These are phyloP conservation scores for Stercorarius parasiticus DNA, from an alignment of 2,113 vertebrate species.

Conservation along the genomic window DNA sequence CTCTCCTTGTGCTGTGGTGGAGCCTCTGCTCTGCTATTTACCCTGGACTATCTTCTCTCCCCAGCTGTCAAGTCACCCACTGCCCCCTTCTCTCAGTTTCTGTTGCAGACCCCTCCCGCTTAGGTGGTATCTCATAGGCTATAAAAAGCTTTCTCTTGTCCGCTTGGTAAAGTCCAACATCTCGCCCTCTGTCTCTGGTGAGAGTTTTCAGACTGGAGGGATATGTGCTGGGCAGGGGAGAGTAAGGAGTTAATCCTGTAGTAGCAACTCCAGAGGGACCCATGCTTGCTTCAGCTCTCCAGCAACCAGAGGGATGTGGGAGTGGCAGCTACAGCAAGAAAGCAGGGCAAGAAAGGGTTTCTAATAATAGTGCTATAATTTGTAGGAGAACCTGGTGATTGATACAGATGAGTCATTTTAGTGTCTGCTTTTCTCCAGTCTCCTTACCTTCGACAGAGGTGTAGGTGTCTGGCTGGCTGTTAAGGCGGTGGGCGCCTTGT, in stretches of 20 bases:
- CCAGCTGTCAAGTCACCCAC: fast-evolving
- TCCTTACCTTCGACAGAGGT: not conserved
- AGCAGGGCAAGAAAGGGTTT: not conserved
- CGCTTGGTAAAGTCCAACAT: fast-evolving
- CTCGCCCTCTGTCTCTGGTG: fast-evolving
- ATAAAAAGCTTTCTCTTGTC: fast-evolving
- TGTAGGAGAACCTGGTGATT: not conserved
- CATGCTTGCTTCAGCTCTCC: not conserved
- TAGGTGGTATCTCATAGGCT: fast-evolving
- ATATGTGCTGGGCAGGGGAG: fast-evolving
- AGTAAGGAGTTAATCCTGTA: not conserved
- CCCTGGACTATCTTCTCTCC: fast-evolving
- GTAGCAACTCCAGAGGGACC: not conserved
- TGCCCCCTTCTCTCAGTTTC: fast-evolving
- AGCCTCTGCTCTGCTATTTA: fast-evolving
- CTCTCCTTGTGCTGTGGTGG: too few relatives aligned
- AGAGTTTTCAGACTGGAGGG: fast-evolving
- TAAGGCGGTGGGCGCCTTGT: not conserved
- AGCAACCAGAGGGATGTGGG: not conserved
- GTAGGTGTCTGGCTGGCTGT: not conserved
- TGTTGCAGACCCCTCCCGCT: fast-evolving
- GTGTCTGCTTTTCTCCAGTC: fast-evolving
- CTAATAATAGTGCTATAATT: fast-evolving
- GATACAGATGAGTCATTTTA: fast-evolving
- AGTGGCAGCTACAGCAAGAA: not conserved